Evolutionary conservation across 2,888 invertebrate species (phyloP).

Genomic region (Drepana falcataria): DNA sequence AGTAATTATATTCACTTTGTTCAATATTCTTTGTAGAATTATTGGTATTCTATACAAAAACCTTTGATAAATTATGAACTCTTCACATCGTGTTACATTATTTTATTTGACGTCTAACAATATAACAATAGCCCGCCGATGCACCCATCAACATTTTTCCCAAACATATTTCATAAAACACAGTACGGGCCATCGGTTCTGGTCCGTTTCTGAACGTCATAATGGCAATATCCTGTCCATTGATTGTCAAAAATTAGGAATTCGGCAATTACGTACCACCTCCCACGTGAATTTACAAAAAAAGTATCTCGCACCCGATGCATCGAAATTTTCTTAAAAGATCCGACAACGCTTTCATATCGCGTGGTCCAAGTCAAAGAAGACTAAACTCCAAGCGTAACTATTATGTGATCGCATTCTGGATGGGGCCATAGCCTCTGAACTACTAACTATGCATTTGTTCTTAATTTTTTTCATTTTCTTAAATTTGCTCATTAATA

Average conservation of each 20-base stretch:
- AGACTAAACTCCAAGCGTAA: no score
- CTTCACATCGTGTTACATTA: background rate
- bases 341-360: slow-evolving; percentile 51
- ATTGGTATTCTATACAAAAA: no score
- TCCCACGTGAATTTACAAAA: slow-evolving; percentile 69
- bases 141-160: slow-evolving; percentile 23
- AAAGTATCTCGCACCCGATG: slow-evolving; percentile 63
- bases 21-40: no score
- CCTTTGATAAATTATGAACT: background rate
- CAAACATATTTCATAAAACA: slow-evolving; percentile 36
- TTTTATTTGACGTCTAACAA: slow-evolving; percentile 8
- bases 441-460: no score
- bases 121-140: slow-evolving; percentile 15
- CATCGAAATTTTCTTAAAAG: slow-evolving; percentile 71
- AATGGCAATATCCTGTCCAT: slow-evolving; percentile 76
- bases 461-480: no score
- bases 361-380: slow-evolving; percentile 14
- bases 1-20: no score
- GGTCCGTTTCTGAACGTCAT: slow-evolving; percentile 52
- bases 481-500: no score
- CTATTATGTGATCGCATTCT: no score
- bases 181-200: slow-evolving; percentile 22
- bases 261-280: slow-evolving; percentile 76
- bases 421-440: no score
- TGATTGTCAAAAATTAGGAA: slow-evolving; percentile 78